Base-by-base conservation (phyloP, 2,888 invertebrate species). In the Chironomus riparius region DNA sequence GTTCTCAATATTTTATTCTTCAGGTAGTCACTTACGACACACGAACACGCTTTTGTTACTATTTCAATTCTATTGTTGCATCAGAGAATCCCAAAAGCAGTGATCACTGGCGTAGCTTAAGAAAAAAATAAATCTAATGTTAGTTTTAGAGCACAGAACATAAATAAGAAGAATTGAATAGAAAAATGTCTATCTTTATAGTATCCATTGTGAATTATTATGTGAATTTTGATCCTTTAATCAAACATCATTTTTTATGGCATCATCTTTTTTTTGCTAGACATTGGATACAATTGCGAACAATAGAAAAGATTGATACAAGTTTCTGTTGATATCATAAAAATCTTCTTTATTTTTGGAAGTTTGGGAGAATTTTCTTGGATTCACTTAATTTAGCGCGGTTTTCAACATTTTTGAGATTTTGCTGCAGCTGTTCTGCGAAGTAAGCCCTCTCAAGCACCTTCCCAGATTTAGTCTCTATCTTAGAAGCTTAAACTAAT, bases 231-330 rank as follows among this genome's bases (percentile, higher is more conserved):
- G 76, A 76, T 76, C 76, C 76, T 76, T 76, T 76, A 76, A 76
- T 76, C 69, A 76, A 76, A 76, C 76, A 76, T 76, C 76, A 75
- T 69, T 68, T 76, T 76, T 76, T 76, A 74, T 38, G 62, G 47
- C 56, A 50, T 47, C 65, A 65, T 65, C 24, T 65, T 21, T 65
- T 18, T 62, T 38, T 21, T 24, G 21, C 65, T 65, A 38, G 65
- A 65, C 10, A 65, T 21, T 65, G 65, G 65, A 65, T 65, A 65
- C 65, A 65, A 65, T 65, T 65, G 65, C 65, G 21, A 65, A 70
- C 70, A 68, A 74, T 68, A 47, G 68, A 68, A 65, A 48, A 74
- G 74, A 74, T 74, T 62, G 74, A 61, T 74, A 74, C 74, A 74
- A 74, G 74, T 74, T 74, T 68, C 74, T 68, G 62, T 15, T 62